These are phyloP conservation scores for Eucriotettix oculatus DNA, from an alignment of 2,888 invertebrate species.

Conservation along the genomic window DNA sequence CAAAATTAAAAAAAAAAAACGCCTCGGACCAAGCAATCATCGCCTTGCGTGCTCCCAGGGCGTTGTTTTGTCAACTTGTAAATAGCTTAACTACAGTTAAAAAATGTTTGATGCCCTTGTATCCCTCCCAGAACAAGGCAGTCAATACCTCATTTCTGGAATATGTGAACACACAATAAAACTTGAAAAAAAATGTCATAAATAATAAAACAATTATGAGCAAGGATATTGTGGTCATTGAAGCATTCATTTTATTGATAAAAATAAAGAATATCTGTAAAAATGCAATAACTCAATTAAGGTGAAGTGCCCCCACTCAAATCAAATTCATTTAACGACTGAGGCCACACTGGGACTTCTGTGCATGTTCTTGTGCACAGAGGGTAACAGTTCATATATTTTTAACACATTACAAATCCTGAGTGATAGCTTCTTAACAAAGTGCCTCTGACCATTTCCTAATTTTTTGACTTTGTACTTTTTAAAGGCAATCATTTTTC, in stretches of 20 bases:
- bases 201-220: constrained; percentile 11
- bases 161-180: constrained; percentile 21
- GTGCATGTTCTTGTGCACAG: background rate
- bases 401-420: constrained; percentile 9
- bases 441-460: constrained; percentile 12
- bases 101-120: constrained; percentile 28
- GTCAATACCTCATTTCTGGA: constrained; percentile 22
- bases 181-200: constrained; percentile 5
- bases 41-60: too few relatives aligned
- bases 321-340: background rate
- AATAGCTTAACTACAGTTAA: background rate
- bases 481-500: constrained; percentile 13
- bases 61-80: too few relatives aligned
- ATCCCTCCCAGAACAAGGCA: constrained; percentile 28
- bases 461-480: constrained; percentile 14
- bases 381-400: background rate
- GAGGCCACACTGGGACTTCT: background rate
- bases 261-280: constrained; percentile 8
- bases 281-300: constrained; percentile 3
- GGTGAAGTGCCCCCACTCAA: constrained; percentile 6
- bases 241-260: constrained; percentile 3
- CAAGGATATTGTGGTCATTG: constrained; percentile 15
- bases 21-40: too few relatives aligned
- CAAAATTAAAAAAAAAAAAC: background rate
- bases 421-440: constrained; percentile 12